phyloP scores from a whole-genome alignment of 2,113 vertebrate genomes.

The Calidris pugnax region DNA sequence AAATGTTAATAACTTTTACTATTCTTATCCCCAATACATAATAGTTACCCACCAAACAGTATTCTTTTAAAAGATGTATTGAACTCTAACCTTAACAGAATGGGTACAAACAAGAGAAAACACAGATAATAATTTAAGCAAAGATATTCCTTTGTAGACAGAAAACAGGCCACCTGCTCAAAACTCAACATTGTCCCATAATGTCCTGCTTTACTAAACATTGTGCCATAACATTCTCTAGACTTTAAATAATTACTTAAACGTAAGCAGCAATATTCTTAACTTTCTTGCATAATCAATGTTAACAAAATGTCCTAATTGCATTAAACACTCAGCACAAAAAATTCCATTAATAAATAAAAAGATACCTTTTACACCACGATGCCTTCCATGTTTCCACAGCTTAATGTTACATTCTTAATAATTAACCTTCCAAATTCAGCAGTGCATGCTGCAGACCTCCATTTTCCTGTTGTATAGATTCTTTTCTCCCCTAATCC shows the following conservation, averaged over 20 bases:
- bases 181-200: not conserved
- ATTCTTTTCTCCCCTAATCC: not conserved
- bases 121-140: not conserved
- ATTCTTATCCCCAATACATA: not conserved
- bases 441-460: not conserved
- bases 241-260: not conserved
- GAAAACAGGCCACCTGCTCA: not conserved
- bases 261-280: not conserved
- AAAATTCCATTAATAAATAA: not conserved
- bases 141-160: not conserved
- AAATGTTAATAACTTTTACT: not conserved
- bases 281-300: not conserved
- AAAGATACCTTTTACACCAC: not conserved
- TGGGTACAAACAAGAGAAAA: not conserved
- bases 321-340: not conserved
- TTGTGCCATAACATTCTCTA: not conserved
- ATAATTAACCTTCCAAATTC: not conserved
- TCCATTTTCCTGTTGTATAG: accelerated
- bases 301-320: not conserved
- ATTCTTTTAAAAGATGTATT: not conserved
- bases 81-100: not conserved
- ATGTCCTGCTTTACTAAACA: not conserved
- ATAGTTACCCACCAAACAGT: not conserved
- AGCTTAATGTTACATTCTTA: not conserved
- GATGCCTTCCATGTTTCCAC: not conserved